Percentiles rank a stretch among this genome's conserved stretches.
phyloP scores from a whole-genome alignment of 2,888 invertebrate genomes.

The Apodemia zela region DNA sequence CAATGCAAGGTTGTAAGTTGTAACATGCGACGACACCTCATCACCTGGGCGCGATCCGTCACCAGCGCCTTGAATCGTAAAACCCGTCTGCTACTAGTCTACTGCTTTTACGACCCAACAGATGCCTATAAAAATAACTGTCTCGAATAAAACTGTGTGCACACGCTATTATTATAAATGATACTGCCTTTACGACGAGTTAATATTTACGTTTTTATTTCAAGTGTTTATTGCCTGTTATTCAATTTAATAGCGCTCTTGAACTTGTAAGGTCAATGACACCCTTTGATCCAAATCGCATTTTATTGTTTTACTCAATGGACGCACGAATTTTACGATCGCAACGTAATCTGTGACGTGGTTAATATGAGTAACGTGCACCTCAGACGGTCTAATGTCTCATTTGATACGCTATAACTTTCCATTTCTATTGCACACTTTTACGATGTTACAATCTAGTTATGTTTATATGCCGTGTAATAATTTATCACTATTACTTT shows the following conservation, averaged over 20 bases:
- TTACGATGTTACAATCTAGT: conserved; percentile 19
- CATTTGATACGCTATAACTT: conserved; percentile 57
- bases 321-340: conserved; percentile 73
- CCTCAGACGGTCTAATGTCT: conserved; percentile 50
- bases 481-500: background rate
- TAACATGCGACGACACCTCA: conserved; percentile 47
- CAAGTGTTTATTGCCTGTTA: conserved; percentile 70
- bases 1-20: conserved; percentile 38
- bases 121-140: conserved; percentile 73
- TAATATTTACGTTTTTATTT: conserved; percentile 68
- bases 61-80: conserved; percentile 52
- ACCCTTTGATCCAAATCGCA: conserved; percentile 74
- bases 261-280: conserved; percentile 76
- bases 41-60: conserved; percentile 57
- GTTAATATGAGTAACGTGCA: conserved; percentile 58
- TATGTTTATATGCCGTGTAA: background rate
- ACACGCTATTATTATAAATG: conserved; percentile 54
- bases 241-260: conserved; percentile 76
- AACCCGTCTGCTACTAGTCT: conserved; percentile 75
- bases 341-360: conserved; percentile 68
- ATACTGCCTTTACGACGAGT: conserved; percentile 49
- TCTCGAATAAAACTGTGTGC: conserved; percentile 50
- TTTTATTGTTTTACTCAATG: conserved; percentile 77
- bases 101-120: conserved; percentile 67
- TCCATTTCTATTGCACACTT: conserved; percentile 47